phyloP scores from a whole-genome alignment of 92 coral and sea anemone species.

The Pocillopora grandis region DNA sequence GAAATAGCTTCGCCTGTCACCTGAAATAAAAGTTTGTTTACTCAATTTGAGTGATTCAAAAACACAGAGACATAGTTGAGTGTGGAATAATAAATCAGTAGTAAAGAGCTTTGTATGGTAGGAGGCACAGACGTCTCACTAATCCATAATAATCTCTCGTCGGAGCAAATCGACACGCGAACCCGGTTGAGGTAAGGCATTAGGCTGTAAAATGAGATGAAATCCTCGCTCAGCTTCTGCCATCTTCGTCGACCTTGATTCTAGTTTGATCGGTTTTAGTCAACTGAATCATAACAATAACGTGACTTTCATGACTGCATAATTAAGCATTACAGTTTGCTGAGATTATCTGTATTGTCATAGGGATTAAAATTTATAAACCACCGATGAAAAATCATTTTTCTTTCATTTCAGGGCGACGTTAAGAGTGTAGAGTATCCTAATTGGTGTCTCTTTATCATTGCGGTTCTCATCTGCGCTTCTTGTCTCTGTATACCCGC shows the following conservation, averaged over 20 bases:
- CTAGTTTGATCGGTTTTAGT: background rate
- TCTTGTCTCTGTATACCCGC: slow-evolving; percentile 84
- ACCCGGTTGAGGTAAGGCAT: too few species aligned
- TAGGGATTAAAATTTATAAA: background rate
- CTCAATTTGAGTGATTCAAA: too few species aligned
- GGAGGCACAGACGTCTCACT: too few species aligned
- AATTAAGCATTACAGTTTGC: background rate
- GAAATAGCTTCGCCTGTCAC: too few species aligned
- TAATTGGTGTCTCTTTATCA: slow-evolving; percentile 74
- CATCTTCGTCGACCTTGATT: background rate
- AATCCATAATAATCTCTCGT: too few species aligned
- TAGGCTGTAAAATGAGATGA: too few species aligned
- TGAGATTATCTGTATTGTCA: background rate
- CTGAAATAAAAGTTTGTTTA: too few species aligned
- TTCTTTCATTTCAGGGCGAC: slow-evolving; percentile 54
- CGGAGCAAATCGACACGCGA: too few species aligned
- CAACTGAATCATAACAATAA: background rate
- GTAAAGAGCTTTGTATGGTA: too few species aligned
- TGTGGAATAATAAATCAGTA: too few species aligned
- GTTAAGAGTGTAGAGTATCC: slow-evolving; percentile 60
- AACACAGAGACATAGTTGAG: too few species aligned
- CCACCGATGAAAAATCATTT: background rate
- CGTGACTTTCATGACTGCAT: background rate
- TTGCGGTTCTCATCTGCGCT: slow-evolving; percentile 67
- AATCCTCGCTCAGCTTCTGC: background rate